Base-by-base conservation (phyloP, 2,888 invertebrate species). In the Apomyelois bistriatella region DNA sequence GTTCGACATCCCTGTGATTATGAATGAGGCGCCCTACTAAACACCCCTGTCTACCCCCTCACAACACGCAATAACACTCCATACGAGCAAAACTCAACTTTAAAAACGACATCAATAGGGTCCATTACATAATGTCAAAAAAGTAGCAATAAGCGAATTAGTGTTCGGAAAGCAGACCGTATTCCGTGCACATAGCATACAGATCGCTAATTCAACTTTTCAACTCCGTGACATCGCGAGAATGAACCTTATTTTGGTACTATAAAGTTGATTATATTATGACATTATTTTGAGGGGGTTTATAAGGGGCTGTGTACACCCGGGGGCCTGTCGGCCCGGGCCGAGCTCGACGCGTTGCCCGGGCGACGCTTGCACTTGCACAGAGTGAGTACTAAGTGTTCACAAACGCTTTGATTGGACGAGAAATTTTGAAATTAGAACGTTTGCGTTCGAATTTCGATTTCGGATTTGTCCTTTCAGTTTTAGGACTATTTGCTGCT, bases 1-100 rank as follows among this genome's bases (percentile, higher is more conserved):
- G 81, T 83, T 83, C 83, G 82, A 84, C 84, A 74, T 77, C 75
- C 80, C 79, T 71, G 79, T 79, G 82, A 82, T 86, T 84, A 86
- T 85, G 83, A 87, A 85, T 84, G 79, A 78, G 82, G 74, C 66
- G 70, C 73, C 61, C 61, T 65, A 61, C 60, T 52, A 56, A 52
- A 52, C 61, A 62, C 59, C 64, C 59, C 58, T 58, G 46, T 46
- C 53, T 46, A 58, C 54, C 57, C 46, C 53, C 46, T 42, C 49
- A 43, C 17, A 22, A 47, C 63, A 54, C 64, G 62, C 63, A 61
- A 61, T 30, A 22, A 35, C 22, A 30, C 61, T 53, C 16, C 7
- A 40, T 47, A 22, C 48, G 8, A 17, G 10, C 52, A 53, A 58
- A 72, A 58, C 61, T 53, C 57, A 61, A 64, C 68, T 68, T 60